phyloP scores from a whole-genome alignment of 2,888 invertebrate genomes.

The Temnothorax ravouxi region DNA sequence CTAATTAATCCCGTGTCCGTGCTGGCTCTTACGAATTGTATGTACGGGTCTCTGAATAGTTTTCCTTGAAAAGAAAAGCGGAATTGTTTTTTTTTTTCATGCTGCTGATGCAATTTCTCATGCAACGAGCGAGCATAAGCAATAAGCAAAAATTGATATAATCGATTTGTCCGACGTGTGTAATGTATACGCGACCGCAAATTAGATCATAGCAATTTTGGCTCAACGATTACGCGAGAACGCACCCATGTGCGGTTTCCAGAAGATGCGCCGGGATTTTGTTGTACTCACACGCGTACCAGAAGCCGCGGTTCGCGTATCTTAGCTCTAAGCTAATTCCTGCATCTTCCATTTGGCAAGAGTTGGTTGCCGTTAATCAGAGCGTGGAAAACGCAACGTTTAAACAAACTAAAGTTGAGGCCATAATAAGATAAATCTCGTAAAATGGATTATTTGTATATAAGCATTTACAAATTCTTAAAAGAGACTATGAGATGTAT shows the following conservation, averaged over 20 bases:
- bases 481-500: neutral
- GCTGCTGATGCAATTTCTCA: neutral
- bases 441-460: neutral
- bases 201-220: slow-evolving; percentile 34
- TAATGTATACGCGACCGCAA: slow-evolving; percentile 34
- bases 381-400: slow-evolving; percentile 7
- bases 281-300: slow-evolving; percentile 21
- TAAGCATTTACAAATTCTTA: neutral
- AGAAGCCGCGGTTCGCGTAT: slow-evolving; percentile 31
- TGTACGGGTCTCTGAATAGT: neutral
- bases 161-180: neutral
- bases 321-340: slow-evolving; percentile 23
- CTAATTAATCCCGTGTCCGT: neutral
- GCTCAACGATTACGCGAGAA: slow-evolving; percentile 38
- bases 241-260: slow-evolving; percentile 45
- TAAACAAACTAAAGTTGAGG: neutral
- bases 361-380: slow-evolving; percentile 34
- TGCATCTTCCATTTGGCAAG: neutral
- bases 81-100: neutral
- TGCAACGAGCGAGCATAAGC: neutral
- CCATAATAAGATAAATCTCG: neutral
- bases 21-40: neutral
- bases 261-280: slow-evolving; percentile 33
- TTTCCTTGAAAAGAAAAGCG: neutral
- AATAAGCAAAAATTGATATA: slow-evolving; percentile 15